A percentile compares a stretch with the other conserved stretches of the same genome.
Evolutionary conservation across 2,113 vertebrate species (phyloP).

Genomic region (Hippolais icterina): DNA sequence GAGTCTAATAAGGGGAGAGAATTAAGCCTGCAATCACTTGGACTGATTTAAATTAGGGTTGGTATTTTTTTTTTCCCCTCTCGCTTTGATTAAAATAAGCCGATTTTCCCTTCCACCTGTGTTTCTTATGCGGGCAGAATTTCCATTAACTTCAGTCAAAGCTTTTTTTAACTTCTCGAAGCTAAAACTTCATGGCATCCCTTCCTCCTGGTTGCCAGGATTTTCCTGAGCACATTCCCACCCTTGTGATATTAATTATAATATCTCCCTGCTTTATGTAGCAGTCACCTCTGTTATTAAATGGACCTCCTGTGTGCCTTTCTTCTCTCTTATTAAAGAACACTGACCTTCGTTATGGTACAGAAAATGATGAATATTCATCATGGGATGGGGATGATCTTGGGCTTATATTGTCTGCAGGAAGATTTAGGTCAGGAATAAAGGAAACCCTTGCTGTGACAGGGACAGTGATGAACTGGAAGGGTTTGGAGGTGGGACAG

Average conservation of each 20-base stretch:
- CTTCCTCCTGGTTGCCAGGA: constrained; percentile 1
- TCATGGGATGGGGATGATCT: not conserved
- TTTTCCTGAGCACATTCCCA: not conserved
- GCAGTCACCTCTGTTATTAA: constrained; percentile 3
- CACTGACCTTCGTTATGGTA: not conserved
- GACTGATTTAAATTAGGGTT: constrained; percentile 38
- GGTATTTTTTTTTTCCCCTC: not conserved
- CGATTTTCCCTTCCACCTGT: constrained; percentile 49
- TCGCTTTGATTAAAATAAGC: constrained; percentile 56
- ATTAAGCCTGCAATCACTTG: constrained; percentile 55
- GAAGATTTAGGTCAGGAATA: constrained; percentile 13
- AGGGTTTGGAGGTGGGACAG: not conserved
- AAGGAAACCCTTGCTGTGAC: not conserved
- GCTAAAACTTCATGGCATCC: not conserved
- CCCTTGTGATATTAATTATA: not conserved
- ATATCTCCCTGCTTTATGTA: not conserved
- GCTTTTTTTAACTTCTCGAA: constrained; percentile 9
- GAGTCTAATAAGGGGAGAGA: constrained; percentile 48
- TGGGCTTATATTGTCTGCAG: not conserved
- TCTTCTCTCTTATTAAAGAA: not conserved
- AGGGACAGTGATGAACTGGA: not conserved
- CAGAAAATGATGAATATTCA: constrained; percentile 50
- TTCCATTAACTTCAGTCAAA: constrained; percentile 29
- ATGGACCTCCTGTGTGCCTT: not conserved
- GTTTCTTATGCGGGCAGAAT: constrained; percentile 46